Percentiles rank a stretch among this genome's conserved stretches.
phyloP scores from a whole-genome alignment of 2,888 invertebrate species.

The Thyatira batis region DNA sequence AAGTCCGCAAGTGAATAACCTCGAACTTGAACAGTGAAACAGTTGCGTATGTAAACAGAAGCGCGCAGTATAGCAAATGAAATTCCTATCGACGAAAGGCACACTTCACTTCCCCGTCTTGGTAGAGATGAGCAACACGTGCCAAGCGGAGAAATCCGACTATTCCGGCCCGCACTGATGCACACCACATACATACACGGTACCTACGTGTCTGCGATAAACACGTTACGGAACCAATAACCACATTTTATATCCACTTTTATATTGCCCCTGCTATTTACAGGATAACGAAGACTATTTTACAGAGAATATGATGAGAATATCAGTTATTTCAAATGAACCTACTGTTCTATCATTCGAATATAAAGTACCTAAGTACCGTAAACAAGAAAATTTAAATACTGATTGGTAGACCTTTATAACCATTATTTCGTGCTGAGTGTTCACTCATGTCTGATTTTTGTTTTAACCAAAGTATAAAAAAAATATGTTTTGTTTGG shows the following conservation, averaged over 20 bases:
- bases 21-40: slow-evolving; percentile 72
- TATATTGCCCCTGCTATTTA: no score
- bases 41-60: slow-evolving; percentile 67
- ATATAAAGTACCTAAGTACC: no score
- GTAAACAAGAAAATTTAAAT: no score
- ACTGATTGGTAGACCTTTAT: no score
- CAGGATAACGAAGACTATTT: no score
- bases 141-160: slow-evolving; percentile 58
- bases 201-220: slow-evolving; percentile 16
- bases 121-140: slow-evolving; percentile 45
- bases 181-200: slow-evolving; percentile 31
- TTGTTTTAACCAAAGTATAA: no score
- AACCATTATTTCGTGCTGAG: no score
- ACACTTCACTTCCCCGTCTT: slow-evolving; percentile 61
- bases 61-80: slow-evolving; percentile 57
- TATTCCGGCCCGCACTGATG: slow-evolving; percentile 32
- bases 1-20: slow-evolving; percentile 57
- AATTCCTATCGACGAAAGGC: slow-evolving; percentile 62
- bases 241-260: slow-evolving; percentile 34
- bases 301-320: no score
- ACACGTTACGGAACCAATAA: slow-evolving; percentile 28
- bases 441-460: no score
- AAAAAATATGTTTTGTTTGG: no score
- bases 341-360: no score
- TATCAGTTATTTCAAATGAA: no score